phyloP scores from a whole-genome alignment of 2,888 invertebrate genomes.

The Tenthredo notha region DNA sequence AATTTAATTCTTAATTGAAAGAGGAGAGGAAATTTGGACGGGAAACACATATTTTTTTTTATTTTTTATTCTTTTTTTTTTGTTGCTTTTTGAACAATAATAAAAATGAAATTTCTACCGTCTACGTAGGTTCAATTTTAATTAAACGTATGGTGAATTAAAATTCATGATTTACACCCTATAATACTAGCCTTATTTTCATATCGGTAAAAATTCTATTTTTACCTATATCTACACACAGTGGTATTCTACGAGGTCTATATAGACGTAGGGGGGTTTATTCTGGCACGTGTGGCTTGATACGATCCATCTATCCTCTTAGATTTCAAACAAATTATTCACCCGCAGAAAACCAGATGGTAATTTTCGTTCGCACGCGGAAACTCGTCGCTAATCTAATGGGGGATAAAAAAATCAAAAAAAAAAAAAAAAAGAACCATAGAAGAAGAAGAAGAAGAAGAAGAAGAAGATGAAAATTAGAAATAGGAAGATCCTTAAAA shows the following conservation, averaged over 20 bases:
- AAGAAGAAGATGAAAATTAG: neutral
- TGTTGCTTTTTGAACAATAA: too few relatives aligned
- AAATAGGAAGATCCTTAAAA: neutral
- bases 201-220: too few relatives aligned
- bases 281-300: neutral
- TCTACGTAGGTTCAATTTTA: too few relatives aligned
- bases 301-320: conserved; percentile 7
- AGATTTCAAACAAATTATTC: conserved; percentile 9
- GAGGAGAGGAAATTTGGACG: too few relatives aligned
- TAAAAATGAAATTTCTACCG: too few relatives aligned
- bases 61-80: too few relatives aligned
- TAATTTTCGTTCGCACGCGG: neutral
- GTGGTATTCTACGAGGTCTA: neutral
- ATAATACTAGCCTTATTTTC: too few relatives aligned
- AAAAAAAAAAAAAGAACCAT: neutral
- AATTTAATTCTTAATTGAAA: too few relatives aligned
- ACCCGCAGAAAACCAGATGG: neutral
- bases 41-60: too few relatives aligned
- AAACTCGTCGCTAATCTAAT: neutral
- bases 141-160: too few relatives aligned
- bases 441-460: neutral
- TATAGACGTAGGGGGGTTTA: neutral
- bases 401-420: neutral
- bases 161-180: too few relatives aligned
- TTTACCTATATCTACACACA: neutral